Evolutionary conservation across 2,888 invertebrate species (phyloP), one percentile per base, ranked within the genome.

Genomic region (Ditula angustiorana): DNA sequence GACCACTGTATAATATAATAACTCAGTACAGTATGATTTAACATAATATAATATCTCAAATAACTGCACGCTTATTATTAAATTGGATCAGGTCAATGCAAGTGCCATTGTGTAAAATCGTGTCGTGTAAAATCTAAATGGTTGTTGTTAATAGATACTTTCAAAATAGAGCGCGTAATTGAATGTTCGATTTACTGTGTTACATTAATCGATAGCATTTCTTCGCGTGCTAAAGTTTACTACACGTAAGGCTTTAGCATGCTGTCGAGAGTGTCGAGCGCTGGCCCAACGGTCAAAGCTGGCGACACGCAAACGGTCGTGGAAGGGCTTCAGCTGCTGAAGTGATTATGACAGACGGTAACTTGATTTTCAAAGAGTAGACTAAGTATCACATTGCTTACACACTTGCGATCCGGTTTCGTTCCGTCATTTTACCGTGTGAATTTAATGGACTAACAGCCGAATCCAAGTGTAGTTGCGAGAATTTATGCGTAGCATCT

Each of bases 131-230:
- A 30, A 19, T 21, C n/a, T 33, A n/a, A 52, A 52, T 28, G 52
- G 11, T 21, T 33, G 11, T 50, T 5, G 28, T 60, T 26, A 41
- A 3, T 41, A 11, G 21, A 3, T 26, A 33, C n/a, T 28, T 41
- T 10, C 30, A 30, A 44, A 57, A 44, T 52, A 23, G 58, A 64
- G 63, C 63, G 26, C 52, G 33, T 50, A 57, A 57, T 63, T 24
- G 16, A 44, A 33, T 55, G 13, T 23, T 26, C 23, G 21, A 8
- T 33, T 52, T 28, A 50, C 7, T 62, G 24, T 57, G 24, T 50
- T 62, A 19, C 24, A 41, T 33, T 57, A 33, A 62, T 57, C 62
- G 37, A 59, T 64, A 59, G 10, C 52, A 46, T 26, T 58, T 24
- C 19, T 41, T 57, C 50, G 57, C 58, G 63, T 63, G 58, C 33